These are phyloP conservation scores for Molossus molossus DNA, from an alignment of 2,797 vertebrate species.

Conservation along the genomic window DNA sequence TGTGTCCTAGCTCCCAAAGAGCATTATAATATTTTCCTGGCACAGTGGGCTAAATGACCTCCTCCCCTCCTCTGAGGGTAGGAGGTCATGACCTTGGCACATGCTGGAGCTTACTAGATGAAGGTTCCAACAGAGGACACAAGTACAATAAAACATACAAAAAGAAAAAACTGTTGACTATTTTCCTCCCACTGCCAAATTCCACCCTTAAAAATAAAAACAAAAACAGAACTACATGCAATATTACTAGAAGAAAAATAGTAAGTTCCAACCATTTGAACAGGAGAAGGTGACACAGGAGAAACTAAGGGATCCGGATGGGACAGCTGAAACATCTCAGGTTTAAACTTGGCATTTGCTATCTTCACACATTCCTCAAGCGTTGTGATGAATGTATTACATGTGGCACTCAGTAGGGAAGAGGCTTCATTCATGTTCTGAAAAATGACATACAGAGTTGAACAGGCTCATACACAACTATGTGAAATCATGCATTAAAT, in stretches of 20 bases:
- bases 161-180: not conserved
- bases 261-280: conserved; percentile 92
- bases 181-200: not conserved
- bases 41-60: not conserved
- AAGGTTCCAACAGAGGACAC: not conserved
- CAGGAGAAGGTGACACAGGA: conserved; percentile 94
- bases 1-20: not conserved
- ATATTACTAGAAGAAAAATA: conserved; percentile 70
- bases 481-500: not conserved
- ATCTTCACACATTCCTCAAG: conserved; percentile 98
- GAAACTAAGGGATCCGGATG: conserved; percentile 92
- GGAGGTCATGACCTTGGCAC: not conserved
- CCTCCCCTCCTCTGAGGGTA: not conserved
- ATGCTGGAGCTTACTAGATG: not conserved
- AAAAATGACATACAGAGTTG: conserved; percentile 80
- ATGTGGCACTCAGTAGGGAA: conserved; percentile 97
- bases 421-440: conserved; percentile 96
- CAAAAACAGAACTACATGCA: conserved; percentile 22
- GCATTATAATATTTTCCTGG: not conserved
- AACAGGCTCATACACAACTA: conserved; percentile 9
- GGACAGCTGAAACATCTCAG: conserved; percentile 94
- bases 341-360: conserved; percentile 96
- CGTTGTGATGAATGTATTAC: conserved; percentile 97
- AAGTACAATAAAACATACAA: not conserved
- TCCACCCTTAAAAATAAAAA: conserved; percentile 51